A percentile compares a stretch with the other conserved stretches of the same genome.
Conservation (phyloP, 2,113 vertebrate species). For the Ranitomeya variabilis region DNA sequence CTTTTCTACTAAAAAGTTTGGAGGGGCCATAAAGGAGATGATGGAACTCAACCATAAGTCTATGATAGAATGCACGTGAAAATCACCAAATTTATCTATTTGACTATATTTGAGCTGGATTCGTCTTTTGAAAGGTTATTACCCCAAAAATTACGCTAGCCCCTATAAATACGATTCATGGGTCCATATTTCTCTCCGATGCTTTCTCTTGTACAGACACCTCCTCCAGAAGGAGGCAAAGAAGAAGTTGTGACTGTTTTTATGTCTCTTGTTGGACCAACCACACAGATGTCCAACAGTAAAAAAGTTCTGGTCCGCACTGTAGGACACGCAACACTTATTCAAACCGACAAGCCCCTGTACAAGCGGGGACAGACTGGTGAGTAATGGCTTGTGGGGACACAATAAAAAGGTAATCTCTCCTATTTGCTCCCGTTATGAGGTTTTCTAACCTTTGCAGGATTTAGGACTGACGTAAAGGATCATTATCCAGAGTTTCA, state of each 20-base stretch:
- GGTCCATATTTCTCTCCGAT: not conserved
- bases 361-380: constrained; percentile 65
- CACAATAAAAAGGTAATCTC: not conserved
- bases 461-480: not conserved
- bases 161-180: not conserved
- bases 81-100: too few species aligned
- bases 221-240: constrained; percentile 58
- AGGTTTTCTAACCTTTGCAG: not conserved
- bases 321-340: constrained; percentile 59
- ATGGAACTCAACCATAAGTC: too few species aligned
- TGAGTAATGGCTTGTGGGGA: constrained; percentile 36
- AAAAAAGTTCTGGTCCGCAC: constrained; percentile 63
- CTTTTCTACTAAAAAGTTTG: too few species aligned
- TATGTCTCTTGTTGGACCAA: constrained; percentile 57
- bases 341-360: constrained; percentile 66
- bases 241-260: constrained; percentile 64
- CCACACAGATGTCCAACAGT: constrained; percentile 63
- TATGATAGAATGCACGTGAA: too few species aligned
- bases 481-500: not conserved
- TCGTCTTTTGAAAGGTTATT: too few species aligned
- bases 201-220: constrained; percentile 58
- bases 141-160: too few species aligned
- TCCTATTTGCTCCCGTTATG: not conserved
- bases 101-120: too few species aligned
- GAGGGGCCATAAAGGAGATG: too few species aligned